These are phyloP conservation scores for Pseudoatta argentina DNA, from an alignment of 1,140 invertebrate species.

Conservation along the genomic window DNA sequence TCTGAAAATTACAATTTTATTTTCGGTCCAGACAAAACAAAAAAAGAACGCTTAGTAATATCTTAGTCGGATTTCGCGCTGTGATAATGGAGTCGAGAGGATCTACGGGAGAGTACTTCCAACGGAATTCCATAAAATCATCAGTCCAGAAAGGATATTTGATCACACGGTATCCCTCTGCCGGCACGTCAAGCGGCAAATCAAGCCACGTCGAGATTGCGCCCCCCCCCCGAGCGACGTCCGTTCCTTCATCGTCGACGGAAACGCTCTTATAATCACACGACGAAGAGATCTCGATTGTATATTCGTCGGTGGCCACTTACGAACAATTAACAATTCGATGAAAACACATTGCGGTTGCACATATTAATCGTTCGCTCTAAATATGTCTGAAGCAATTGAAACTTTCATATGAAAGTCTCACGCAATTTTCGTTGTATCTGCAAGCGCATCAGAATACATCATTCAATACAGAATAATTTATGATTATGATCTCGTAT, in stretches of 20 bases:
- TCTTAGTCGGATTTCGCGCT: slow-evolving; percentile 23
- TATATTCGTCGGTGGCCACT: neutral
- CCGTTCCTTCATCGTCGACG: slow-evolving; percentile 26
- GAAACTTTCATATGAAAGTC: slow-evolving; percentile 50
- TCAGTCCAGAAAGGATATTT: slow-evolving; percentile 59
- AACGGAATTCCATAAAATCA: slow-evolving; percentile 55
- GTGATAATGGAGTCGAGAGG: slow-evolving; percentile 15
- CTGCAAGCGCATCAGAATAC: neutral
- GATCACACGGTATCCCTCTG: slow-evolving; percentile 53
- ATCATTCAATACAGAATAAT: neutral
- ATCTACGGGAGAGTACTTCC: slow-evolving; percentile 42
- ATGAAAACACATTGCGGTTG: neutral
- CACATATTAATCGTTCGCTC: slow-evolving; percentile 21
- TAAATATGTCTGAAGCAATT: slow-evolving; percentile 17
- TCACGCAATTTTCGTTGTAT: slow-evolving; percentile 31
- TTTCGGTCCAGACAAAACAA: neutral
- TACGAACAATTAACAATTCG: slow-evolving; percentile 24
- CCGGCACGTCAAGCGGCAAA: slow-evolving; percentile 50
- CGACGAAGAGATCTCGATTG: slow-evolving; percentile 12
- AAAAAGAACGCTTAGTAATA: neutral
- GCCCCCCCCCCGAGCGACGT: slow-evolving; percentile 29
- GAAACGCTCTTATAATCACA: slow-evolving; percentile 9
- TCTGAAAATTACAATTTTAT: neutral
- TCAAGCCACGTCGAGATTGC: slow-evolving; percentile 33
- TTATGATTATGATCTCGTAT: neutral